Conservation (phyloP, 2,797 vertebrate genomes). For the Iguana delicatissima region DNA sequence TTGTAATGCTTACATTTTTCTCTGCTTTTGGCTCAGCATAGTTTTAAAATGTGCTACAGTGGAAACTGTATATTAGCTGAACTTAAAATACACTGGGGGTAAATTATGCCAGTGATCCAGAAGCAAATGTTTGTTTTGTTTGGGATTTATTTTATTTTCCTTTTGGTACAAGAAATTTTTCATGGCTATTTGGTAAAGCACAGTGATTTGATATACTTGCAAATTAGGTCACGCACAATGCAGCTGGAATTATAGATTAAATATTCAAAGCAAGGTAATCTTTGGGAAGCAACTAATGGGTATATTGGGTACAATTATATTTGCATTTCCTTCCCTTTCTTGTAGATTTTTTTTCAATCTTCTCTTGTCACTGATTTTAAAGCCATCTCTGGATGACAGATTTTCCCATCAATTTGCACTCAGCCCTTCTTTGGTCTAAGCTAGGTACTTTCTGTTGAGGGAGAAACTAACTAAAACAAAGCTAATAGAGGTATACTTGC, state of each 20-base stretch:
- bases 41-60: background rate
- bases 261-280: background rate
- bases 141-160: background rate
- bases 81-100: background rate
- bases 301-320: background rate
- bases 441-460: background rate
- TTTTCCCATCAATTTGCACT: background rate
- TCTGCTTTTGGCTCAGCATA: background rate
- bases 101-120: background rate
- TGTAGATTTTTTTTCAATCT: background rate
- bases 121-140: background rate
- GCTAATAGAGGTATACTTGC: background rate
- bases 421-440: background rate
- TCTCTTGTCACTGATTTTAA: background rate
- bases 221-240: background rate
- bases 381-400: background rate
- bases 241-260: background rate
- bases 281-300: background rate
- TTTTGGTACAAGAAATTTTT: slow-evolving; percentile 35
- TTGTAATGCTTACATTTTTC: background rate
- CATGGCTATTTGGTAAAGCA: background rate
- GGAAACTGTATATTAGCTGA: background rate
- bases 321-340: background rate
- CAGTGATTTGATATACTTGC: background rate
- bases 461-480: background rate